Percentiles rank a stretch among this genome's conserved stretches.
phyloP scores from a whole-genome alignment of 1,140 invertebrate genomes.

The Pseudomyrmex gracilis region DNA sequence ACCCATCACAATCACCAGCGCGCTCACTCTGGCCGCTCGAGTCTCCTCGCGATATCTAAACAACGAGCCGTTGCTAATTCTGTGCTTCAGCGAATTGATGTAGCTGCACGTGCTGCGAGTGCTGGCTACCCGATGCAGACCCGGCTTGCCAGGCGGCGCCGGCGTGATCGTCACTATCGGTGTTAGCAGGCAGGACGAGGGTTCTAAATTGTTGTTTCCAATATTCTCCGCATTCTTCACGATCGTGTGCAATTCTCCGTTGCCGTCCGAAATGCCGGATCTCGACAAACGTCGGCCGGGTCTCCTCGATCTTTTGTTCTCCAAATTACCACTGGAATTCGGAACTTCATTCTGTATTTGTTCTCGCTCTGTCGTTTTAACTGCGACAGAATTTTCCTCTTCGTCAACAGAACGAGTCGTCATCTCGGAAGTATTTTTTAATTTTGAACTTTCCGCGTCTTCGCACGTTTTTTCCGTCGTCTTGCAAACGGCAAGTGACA shows the following conservation, averaged over 20 bases:
- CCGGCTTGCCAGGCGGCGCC: constrained; percentile 78
- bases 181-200: constrained; percentile 71
- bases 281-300: constrained; percentile 32
- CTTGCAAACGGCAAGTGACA: background rate
- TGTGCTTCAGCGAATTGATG: constrained; percentile 90
- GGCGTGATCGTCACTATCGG: constrained; percentile 85
- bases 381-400: constrained; percentile 8
- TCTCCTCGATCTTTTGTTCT: constrained; percentile 13
- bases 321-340: background rate
- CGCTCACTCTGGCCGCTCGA: constrained; percentile 92
- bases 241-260: background rate
- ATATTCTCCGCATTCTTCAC: constrained; percentile 36
- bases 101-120: constrained; percentile 85
- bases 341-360: background rate
- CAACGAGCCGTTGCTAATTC: constrained; percentile 93
- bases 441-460: background rate
- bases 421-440: background rate
- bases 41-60: constrained; percentile 93
- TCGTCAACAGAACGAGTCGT: background rate
- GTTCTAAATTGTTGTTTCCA: constrained; percentile 1
- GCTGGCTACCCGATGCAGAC: constrained; percentile 82
- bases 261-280: background rate
- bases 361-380: background rate
- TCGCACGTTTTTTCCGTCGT: background rate
- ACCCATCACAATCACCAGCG: constrained; percentile 90